Evolutionary conservation across 2,113 vertebrate genomes (phyloP).

Genomic region (Corythaeola cristata): DNA sequence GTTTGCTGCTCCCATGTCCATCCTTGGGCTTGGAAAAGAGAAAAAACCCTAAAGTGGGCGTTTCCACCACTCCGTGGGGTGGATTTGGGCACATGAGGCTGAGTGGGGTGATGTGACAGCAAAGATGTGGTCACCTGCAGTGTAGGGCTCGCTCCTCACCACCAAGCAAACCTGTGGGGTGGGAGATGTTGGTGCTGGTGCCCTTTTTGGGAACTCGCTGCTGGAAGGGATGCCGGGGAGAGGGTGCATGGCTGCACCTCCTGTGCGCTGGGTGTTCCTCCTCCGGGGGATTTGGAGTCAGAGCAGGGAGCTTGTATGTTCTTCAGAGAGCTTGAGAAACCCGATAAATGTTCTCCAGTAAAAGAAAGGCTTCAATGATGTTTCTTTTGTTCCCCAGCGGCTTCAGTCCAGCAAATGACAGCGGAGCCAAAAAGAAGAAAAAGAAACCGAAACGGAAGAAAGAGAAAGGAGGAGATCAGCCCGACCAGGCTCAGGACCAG

Average conservation of each 20-base stretch:
- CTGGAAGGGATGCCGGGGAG: not conserved
- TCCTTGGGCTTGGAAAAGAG: not conserved
- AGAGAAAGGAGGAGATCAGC: constrained; percentile 86
- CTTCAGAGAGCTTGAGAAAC: not conserved
- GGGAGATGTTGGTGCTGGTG: not conserved
- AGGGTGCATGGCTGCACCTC: accelerated
- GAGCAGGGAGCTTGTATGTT: not conserved
- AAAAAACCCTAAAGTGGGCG: not conserved
- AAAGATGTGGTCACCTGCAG: not conserved
- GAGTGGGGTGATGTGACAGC: accelerated
- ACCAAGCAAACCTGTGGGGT: accelerated
- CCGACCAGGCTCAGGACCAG: constrained; percentile 84
- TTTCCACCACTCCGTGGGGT: accelerated
- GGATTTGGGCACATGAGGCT: not conserved
- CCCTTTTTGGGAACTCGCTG: not conserved
- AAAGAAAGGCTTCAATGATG: not conserved
- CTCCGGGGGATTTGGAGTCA: not conserved
- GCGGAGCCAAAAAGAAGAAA: constrained; percentile 97
- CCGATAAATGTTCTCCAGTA: not conserved
- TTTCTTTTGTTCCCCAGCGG: constrained; percentile 79
- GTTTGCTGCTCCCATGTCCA: not conserved
- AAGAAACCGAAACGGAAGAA: constrained; percentile 96
- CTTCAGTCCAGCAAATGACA: constrained; percentile 86
- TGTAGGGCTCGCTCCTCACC: accelerated
- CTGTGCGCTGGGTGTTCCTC: accelerated